Evolutionary conservation across 2,888 invertebrate genomes (phyloP).

Genomic region (Ophraella communa): DNA sequence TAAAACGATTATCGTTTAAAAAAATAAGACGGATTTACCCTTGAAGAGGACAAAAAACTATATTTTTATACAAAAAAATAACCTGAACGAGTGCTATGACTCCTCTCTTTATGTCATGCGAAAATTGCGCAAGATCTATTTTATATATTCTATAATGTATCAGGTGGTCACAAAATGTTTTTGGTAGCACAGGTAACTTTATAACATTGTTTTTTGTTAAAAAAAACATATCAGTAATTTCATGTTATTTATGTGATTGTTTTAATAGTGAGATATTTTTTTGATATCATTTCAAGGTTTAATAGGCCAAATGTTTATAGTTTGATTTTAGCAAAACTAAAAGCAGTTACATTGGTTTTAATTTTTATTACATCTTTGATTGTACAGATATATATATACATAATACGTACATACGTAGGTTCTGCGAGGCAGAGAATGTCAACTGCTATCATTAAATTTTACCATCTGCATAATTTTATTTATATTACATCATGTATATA

Average conservation of each 20-base stretch:
- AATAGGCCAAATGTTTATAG: too few species aligned
- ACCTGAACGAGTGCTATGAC: constrained; percentile 25
- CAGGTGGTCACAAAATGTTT: constrained; percentile 48
- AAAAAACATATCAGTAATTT: constrained; percentile 31
- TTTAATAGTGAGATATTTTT: constrained; percentile 1
- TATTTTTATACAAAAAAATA: constrained; percentile 6
- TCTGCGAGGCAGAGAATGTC: background rate
- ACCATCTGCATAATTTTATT: background rate
- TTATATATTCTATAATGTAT: constrained; percentile 46
- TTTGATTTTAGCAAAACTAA: background rate
- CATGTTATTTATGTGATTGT: constrained; percentile 23
- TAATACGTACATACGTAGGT: background rate
- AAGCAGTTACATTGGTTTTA: background rate
- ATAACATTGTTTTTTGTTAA: constrained; percentile 21
- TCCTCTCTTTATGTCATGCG: constrained; percentile 15
- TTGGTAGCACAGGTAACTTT: constrained; percentile 48
- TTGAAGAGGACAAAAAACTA: constrained; percentile 16
- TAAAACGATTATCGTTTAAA: background rate
- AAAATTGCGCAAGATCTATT: constrained; percentile 35
- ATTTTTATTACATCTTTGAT: background rate
- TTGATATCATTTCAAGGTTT: constrained; percentile 21
- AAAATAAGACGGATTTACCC: background rate
- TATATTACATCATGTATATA: background rate
- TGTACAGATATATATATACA: too few species aligned
- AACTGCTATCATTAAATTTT: too few species aligned